A percentile compares a stretch with the other conserved stretches of the same genome.
Evolutionary conservation across 2,797 vertebrate species (phyloP).

Genomic region (Enteromius anoplus): DNA sequence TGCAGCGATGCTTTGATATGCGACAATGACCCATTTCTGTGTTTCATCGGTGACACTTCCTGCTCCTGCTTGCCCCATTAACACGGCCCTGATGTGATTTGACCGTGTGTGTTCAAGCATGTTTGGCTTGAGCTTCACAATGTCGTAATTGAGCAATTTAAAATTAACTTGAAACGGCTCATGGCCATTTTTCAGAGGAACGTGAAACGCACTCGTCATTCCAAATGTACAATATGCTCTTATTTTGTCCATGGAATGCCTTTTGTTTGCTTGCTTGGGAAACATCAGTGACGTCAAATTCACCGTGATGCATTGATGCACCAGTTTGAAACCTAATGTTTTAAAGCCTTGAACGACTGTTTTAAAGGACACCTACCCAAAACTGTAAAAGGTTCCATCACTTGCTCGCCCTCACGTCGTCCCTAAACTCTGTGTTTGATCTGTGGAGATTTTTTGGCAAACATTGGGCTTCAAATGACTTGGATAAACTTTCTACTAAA

Average conservation of each 20-base stretch:
- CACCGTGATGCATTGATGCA: background rate
- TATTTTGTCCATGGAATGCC: background rate
- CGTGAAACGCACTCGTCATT: background rate
- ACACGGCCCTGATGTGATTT: background rate
- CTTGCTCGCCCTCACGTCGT: background rate
- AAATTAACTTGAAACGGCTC: no score
- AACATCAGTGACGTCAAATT: no score
- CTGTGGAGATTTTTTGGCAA: background rate
- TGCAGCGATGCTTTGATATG: slow-evolving; percentile 54
- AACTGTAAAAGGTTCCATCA: background rate
- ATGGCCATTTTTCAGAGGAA: no score
- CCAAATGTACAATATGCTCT: no score
- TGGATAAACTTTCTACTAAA: background rate
- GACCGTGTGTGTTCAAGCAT: background rate
- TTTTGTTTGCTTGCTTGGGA: background rate
- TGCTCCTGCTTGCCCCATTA: slow-evolving; percentile 18
- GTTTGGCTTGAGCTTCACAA: slow-evolving; percentile 21
- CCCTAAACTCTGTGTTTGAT: background rate
- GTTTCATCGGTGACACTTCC: slow-evolving; percentile 42
- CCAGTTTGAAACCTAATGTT: background rate
- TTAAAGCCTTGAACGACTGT: background rate
- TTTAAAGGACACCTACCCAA: background rate
- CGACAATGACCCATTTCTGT: slow-evolving; percentile 55
- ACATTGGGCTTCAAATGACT: background rate
- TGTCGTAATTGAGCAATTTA: slow-evolving; percentile 1